A percentile compares a stretch with the other conserved stretches of the same genome.
Conservation (phyloP, 1,140 invertebrate species). For the Diorhabda elongata region DNA sequence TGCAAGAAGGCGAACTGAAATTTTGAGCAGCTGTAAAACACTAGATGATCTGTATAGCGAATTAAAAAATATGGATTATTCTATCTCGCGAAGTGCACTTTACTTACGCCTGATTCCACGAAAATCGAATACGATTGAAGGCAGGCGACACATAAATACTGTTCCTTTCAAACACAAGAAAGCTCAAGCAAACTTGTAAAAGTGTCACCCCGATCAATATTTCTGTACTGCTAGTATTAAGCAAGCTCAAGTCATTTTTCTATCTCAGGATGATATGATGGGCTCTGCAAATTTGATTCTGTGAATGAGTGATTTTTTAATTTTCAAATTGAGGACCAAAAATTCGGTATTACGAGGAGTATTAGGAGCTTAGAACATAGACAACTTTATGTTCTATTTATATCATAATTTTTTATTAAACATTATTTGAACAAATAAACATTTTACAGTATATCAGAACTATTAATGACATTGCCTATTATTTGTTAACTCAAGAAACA, state of each 20-base stretch:
- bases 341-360: too few relatives aligned
- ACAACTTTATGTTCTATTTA: too few relatives aligned
- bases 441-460: too few relatives aligned
- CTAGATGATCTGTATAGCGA: slow-evolving; percentile 15
- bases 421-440: too few relatives aligned
- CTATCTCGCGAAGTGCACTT: neutral
- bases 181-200: neutral
- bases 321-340: too few relatives aligned
- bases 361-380: too few relatives aligned
- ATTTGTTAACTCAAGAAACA: too few relatives aligned
- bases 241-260: slow-evolving; percentile 21
- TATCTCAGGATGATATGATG: slow-evolving; percentile 41
- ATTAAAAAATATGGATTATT: slow-evolving; percentile 14
- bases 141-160: slow-evolving; percentile 4
- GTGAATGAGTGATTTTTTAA: too few relatives aligned
- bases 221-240: neutral
- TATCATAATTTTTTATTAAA: too few relatives aligned
- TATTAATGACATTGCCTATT: too few relatives aligned
- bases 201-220: slow-evolving; percentile 13
- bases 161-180: slow-evolving; percentile 2
- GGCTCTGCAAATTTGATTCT: too few relatives aligned
- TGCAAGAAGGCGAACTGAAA: slow-evolving; percentile 13
- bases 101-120: too few relatives aligned
- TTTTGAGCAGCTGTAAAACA: slow-evolving; percentile 12
- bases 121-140: neutral